Evolutionary conservation across 1,140 invertebrate species (phyloP), one percentile per base, ranked within the genome.

Genomic region (Drosophila navojoa): DNA sequence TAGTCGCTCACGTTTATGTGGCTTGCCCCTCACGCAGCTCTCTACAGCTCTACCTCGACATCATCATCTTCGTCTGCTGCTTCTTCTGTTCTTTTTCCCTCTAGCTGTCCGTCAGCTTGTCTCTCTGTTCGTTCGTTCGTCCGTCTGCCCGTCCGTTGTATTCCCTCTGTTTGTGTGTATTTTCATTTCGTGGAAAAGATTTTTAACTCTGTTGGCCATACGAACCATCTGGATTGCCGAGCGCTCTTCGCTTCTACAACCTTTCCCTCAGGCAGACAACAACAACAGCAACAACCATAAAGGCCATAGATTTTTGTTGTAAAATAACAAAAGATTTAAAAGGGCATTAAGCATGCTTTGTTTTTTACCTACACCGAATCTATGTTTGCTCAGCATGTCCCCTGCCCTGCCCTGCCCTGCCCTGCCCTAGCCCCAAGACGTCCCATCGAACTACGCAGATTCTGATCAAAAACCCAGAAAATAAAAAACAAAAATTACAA

Each of bases 301-400:
- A 53, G 60, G 42, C 59, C 61, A 78, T 89, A 87, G 82, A 87
- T 82, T 77, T 19, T 87, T 87, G 79, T 82, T 87, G 82, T 89
- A 80, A 77, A 75, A 89, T 84, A 89, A 89, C 79, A 89, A 89
- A 89, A 89, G 84, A 89, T 89, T 89, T 89, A 90, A 89, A 89
- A 89, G 84, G 84, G 84, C 84, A 89, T 87, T 87, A 87, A 74
- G 73, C 76, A 72, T 79, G 79, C 76, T 81, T 86, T 86, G 84
- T 82, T 82, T 87, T 82, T 71, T 79, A 71, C 68, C 68, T 73
- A 66, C 61, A 66, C 52, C 54, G 47, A 67, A 64, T 75, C 59
- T 63, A 63, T 70, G 71, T 69, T 68, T 55, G 66, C 29, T 55
- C 60, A 49, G 29, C 62, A 35, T 55, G 47, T 44, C 29, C 40